Evolutionary conservation across 2,113 vertebrate species (phyloP), one percentile per base, ranked within the genome.

Genomic region (Dascyllus trimaculatus): DNA sequence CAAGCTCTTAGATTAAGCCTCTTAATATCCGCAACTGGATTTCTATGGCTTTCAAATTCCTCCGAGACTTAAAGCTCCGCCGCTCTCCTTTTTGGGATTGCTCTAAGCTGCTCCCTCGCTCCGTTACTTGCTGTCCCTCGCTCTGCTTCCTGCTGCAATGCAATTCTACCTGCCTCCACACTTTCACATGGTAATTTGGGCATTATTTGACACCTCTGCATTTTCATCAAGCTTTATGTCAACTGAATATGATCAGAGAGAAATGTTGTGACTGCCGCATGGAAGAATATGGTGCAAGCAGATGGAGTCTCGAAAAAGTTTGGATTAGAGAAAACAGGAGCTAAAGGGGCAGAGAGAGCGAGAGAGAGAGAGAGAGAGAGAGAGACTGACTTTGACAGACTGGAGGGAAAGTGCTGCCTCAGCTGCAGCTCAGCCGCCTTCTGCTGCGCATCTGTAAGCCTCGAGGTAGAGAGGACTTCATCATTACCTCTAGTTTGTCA

Each of bases 1-100:
- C 89, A 87, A 90, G 88, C 89, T 91, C 88, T 93, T 80, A 90
- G 85, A 93, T 93, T 95, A 95, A 95, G 92, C 92, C 89, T 94
- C 92, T 93, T 95, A 94, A 95, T 93, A 94, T 94, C 93, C 83
- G 71, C 93, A 89, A 89, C 90, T 91, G 89, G 92, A 93, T 95
- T 94, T 91, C 88, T 86, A 82, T 84, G 60, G 86, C 87, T 88
- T 93, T 91, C 71, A 90, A 91, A 89, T 91, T 91, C 93, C 88
- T 88, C 64, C 40, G 54, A 86, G 93, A 90, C 86, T 93, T 91
- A 93, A 92, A 91, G 88, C 93, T 91, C 80, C 77, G 86, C 88
- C 35, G 75, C 76, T 85, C 81, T 90, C 71, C 81, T 89, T 88
- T 91, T 87, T 69, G 66, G 89, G 85, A 86, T 90, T 81, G 71